phyloP scores from a whole-genome alignment of 2,888 invertebrate genomes.

The Rhagonycha fulva region DNA sequence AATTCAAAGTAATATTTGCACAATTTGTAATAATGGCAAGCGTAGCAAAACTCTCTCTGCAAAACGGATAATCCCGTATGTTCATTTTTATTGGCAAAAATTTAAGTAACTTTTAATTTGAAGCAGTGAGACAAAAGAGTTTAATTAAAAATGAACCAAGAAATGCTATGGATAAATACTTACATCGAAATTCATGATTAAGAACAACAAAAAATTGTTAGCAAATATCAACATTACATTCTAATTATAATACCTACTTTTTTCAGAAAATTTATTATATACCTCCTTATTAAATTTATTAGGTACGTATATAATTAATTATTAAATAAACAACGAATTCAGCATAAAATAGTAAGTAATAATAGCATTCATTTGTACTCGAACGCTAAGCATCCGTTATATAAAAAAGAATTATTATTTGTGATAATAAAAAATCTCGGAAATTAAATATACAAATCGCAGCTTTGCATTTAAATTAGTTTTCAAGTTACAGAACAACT shows the following conservation, averaged over 20 bases:
- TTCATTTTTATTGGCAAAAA: no score
- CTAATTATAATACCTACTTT: background rate
- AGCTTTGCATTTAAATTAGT: background rate
- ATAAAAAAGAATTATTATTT: background rate
- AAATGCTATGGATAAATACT: no score
- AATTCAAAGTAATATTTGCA: background rate
- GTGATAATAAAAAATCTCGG: background rate
- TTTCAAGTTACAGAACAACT: background rate
- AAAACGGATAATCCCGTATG: background rate
- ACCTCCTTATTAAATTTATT: no score
- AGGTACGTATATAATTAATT: background rate
- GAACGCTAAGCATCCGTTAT: background rate
- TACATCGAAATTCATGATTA: no score
- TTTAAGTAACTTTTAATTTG: no score
- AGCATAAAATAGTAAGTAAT: background rate
- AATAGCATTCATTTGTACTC: background rate
- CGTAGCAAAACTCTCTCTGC: background rate
- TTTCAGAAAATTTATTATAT: no score
- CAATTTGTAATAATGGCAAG: background rate
- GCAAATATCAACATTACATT: background rate
- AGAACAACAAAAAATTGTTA: background rate
- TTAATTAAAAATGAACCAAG: no score
- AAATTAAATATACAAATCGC: background rate
- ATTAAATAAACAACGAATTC: background rate
- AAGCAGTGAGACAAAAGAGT: no score